phyloP scores from a whole-genome alignment of 2,888 invertebrate species.

The Phengaris alcon region DNA sequence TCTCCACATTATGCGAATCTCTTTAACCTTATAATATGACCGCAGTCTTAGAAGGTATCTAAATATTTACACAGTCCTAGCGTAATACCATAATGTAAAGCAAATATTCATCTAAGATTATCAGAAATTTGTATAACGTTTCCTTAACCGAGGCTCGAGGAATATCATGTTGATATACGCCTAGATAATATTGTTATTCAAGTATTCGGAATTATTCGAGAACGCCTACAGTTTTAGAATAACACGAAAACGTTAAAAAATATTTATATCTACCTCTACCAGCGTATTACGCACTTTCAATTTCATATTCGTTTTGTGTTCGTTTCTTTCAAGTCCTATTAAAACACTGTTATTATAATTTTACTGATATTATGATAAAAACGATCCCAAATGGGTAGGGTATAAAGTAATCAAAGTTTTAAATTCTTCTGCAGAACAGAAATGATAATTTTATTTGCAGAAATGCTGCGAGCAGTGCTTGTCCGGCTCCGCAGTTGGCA shows the following conservation, averaged over 20 bases:
- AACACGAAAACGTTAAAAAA: too few relatives aligned
- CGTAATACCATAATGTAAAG: conserved; percentile 24
- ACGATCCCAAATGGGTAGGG: too few relatives aligned
- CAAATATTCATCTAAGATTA: conserved; percentile 27
- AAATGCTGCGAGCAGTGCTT: conserved; percentile 61
- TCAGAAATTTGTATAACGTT: conserved; percentile 16
- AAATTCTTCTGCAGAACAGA: not conserved
- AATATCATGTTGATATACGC: not conserved
- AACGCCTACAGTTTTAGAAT: too few relatives aligned
- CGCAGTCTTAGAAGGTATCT: not conserved
- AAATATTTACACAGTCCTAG: not conserved
- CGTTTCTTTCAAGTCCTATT: too few relatives aligned
- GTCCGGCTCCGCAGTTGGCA: conserved; percentile 34
- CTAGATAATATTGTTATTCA: not conserved
- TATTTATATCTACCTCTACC: too few relatives aligned
- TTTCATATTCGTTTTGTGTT: too few relatives aligned
- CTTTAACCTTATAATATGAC: not conserved
- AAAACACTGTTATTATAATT: too few relatives aligned
- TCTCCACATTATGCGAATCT: not conserved
- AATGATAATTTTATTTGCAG: conserved; percentile 42
- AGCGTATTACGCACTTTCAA: too few relatives aligned
- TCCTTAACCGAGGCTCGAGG: not conserved
- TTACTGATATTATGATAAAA: too few relatives aligned
- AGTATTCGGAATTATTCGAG: not conserved
- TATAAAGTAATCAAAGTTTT: too few relatives aligned